Evolutionary conservation across 2,797 vertebrate species (phyloP), one percentile per base, ranked within the genome.

Genomic region (Petrocephalus sullivani): DNA sequence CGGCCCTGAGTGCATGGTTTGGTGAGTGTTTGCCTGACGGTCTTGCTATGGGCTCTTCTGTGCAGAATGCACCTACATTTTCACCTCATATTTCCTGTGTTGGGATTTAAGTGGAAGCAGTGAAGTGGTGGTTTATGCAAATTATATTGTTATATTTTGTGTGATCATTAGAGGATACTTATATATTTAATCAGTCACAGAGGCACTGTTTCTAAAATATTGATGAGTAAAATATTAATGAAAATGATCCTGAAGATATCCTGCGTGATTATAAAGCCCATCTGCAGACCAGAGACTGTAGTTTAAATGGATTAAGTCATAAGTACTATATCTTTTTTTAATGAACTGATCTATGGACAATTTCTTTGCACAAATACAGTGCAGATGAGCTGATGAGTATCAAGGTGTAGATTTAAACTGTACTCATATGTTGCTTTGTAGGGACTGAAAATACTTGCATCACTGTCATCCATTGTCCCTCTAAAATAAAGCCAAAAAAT

Each of bases 161-260:
- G 71, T 46, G 71, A 78, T 78, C 28, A 46, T 78, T 78, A 78
- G 71, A 78, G 28, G 71, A 78, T 78, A 78, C 41, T 41, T 78
- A 78, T 78, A 78, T n/a, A 78, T 78, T 46, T 78, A 78, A 78
- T 78, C 33, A 78, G 71, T 78, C 33, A 78, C 71, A 41, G 71
- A 78, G 71, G 33, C 28, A 78, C 71, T 78, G 33, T 46, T 46
- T 78, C 71, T 78, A 78, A 78, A 78, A 78, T 78, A 78, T 41
- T 78, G 71, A 78, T 78, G 37, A 46, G 5, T 78, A 78, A 19
- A 46, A 78, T 78, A 78, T 78, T 78, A 78, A 78, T 78, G 37
- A 78, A 78, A 78, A 78, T 46, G 71, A 78, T 78, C 71, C 71
- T 78, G 33, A 46, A 46, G 71, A 78, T 75, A 75, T 75, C 33